Percentiles rank a stretch among this genome's conserved stretches.
Evolutionary conservation across 2,113 vertebrate genomes (phyloP).

Genomic region (Cettia cetti): DNA sequence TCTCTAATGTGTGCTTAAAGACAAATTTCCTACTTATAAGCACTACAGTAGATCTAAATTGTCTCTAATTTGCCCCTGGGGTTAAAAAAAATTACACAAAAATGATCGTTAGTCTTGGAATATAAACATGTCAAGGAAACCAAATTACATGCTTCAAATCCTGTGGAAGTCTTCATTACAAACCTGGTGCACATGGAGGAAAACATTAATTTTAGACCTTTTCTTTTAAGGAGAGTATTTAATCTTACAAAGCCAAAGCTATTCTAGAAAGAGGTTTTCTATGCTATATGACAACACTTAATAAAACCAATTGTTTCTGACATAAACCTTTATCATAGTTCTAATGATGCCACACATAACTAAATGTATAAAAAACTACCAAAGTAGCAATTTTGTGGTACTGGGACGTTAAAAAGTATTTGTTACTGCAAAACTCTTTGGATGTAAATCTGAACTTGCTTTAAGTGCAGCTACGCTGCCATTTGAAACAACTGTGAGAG

Average conservation of each 20-base stretch:
- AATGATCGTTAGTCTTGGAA: not conserved
- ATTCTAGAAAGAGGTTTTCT: not conserved
- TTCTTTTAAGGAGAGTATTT: not conserved
- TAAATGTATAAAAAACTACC: not conserved
- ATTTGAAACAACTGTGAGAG: not conserved
- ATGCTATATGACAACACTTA: not conserved
- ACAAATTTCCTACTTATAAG: not conserved
- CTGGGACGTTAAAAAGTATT: not conserved
- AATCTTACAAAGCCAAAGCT: not conserved
- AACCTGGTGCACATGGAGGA: not conserved
- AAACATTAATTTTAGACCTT: not conserved
- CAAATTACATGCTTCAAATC: not conserved
- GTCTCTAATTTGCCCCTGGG: not conserved
- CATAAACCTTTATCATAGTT: not conserved
- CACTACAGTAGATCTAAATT: not conserved
- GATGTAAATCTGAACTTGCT: not conserved
- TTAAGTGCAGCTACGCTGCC: not conserved
- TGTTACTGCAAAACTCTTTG: not conserved
- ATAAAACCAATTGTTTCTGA: not conserved
- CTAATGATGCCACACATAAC: not conserved
- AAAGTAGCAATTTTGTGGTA: not conserved
- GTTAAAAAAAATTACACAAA: not conserved
- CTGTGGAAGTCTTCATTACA: not conserved
- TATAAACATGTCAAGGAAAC: not conserved
- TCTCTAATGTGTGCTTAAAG: not conserved